A percentile compares a stretch with the other conserved stretches of the same genome.
phyloP scores from a whole-genome alignment of 2,797 vertebrate genomes.

The Enteromius fasciolatus region DNA sequence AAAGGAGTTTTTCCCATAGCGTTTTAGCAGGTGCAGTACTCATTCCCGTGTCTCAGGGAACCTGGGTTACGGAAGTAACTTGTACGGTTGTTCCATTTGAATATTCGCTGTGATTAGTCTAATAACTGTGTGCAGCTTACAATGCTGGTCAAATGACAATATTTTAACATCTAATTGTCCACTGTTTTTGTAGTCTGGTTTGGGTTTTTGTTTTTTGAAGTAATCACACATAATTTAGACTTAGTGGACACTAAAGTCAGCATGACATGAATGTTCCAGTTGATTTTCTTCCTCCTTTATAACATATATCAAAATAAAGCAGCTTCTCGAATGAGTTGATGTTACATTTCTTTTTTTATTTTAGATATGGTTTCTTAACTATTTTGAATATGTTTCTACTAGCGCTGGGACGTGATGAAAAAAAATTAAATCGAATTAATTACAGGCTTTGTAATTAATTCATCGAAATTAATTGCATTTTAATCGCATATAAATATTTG shows the following conservation, averaged over 20 bases:
- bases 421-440: too few species aligned
- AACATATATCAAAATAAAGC: background rate
- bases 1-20: too few species aligned
- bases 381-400: background rate
- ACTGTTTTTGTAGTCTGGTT: background rate
- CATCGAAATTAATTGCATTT: too few species aligned
- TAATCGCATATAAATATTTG: too few species aligned
- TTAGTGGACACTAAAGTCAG: background rate
- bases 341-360: background rate
- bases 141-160: background rate
- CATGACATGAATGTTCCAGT: background rate
- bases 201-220: background rate
- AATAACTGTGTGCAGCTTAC: background rate
- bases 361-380: too few species aligned
- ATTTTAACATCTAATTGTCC: background rate
- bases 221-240: background rate
- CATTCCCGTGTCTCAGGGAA: too few species aligned
- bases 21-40: too few species aligned
- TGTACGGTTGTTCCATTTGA: background rate
- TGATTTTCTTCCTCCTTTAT: background rate
- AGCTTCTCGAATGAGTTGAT: background rate
- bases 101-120: background rate
- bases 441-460: too few species aligned
- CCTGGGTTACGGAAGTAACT: too few species aligned
- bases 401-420: too few species aligned